These are phyloP conservation scores for Troides aeacus DNA, from an alignment of 2,888 invertebrate species.

Conservation along the genomic window DNA sequence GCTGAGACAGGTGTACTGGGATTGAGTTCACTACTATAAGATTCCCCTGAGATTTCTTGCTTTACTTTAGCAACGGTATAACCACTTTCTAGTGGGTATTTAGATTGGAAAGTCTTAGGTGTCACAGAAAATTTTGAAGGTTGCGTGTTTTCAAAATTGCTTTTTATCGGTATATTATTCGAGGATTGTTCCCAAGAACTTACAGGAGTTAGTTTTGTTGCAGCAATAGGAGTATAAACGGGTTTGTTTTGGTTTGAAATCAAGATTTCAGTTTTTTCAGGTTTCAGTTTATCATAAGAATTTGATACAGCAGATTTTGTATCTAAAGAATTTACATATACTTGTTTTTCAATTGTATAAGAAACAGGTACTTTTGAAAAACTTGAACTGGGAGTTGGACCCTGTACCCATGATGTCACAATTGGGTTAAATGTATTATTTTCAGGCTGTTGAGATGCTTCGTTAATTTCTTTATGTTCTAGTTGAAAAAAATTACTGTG, in stretches of 20 bases:
- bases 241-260: slow-evolving; percentile 1
- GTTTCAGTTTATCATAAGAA: neutral
- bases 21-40: neutral
- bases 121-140: neutral
- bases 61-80: slow-evolving; percentile 4
- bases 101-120: neutral
- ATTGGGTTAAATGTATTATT: slow-evolving; percentile 1
- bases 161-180: neutral
- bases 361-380: neutral
- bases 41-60: neutral
- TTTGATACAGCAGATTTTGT: neutral
- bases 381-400: slow-evolving; percentile 1
- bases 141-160: neutral
- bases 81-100: slow-evolving; percentile 1
- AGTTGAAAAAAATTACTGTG: neutral
- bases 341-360: neutral
- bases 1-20: neutral
- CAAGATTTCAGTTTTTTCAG: neutral
- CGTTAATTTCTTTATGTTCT: slow-evolving; percentile 4
- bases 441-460: slow-evolving; percentile 9
- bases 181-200: slow-evolving; percentile 9
- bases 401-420: slow-evolving; percentile 13
- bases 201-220: neutral
- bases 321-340: neutral
- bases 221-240: neutral